Base-by-base conservation (phyloP, 1,140 invertebrate species). In the Drosophila arawakana region DNA sequence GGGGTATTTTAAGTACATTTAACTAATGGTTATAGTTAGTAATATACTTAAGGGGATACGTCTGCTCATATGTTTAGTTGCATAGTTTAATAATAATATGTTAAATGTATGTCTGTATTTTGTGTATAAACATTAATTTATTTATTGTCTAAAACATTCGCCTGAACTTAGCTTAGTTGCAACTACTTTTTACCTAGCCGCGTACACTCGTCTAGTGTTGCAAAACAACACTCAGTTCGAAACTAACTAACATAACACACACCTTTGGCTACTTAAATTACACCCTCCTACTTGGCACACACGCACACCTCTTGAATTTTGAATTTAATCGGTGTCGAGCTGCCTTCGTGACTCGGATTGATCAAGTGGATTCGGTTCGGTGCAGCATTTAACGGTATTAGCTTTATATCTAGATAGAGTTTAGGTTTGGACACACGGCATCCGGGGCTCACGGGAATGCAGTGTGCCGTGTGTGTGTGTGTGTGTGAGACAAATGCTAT, bases 71-170 rank as follows among this genome's bases (percentile, higher is more conserved):
- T 76, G 60, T 49, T 67, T 77, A 60, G 39, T 57, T 65, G 39
- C 61, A 49, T 44, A 63, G 21, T 55, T 69, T n/a, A 13, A 65
- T 66, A 46, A 47, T 41, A 30, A 52, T 52, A 55, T 77, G 30
- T 37, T 18, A 46, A 55, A 21, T 52, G 44, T 39, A 47, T 68
- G 13, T 55, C 25, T 41, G 9, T 41, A 11, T 41, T 41, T 5
- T 43, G 13, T 13, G 41, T 89, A 89, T 73, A 72, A 73, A 78
- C 71, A 84, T 88, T 88, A 89, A 84, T 89, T 84, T 88, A 88
- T 88, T 88, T 88, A 88, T 88, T 88, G 84, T 88, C 84, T 88
- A 88, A 88, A 88, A 84, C 84, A 84, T 88, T 89, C 81, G 76
- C 83, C 82, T 80, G 68, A 50, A 59, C 65, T 74, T 62, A 73